Evolutionary conservation across 2,113 vertebrate genomes (phyloP).

Genomic region (Oceanodroma tethys): DNA sequence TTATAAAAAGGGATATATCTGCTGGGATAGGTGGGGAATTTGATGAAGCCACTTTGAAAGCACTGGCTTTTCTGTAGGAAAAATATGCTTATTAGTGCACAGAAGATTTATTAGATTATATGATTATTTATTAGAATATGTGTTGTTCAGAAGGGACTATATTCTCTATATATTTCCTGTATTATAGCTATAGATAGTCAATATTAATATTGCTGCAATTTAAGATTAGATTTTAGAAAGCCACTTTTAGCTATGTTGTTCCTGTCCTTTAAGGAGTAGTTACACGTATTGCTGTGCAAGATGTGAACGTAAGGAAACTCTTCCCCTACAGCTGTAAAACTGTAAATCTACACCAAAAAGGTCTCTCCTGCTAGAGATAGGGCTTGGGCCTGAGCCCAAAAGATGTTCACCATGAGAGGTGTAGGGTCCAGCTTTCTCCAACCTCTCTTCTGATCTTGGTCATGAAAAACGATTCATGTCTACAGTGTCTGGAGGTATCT

Average conservation of each 20-base stretch:
- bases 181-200: not conserved
- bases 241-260: not conserved
- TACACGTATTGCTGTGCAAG: not conserved
- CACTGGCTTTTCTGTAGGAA: not conserved
- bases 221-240: not conserved
- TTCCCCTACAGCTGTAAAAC: not conserved
- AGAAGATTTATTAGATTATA: not conserved
- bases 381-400: not conserved
- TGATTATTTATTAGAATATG: constrained; percentile 40
- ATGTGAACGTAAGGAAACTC: not conserved
- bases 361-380: not conserved
- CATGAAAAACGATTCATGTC: not conserved
- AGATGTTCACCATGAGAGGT: not conserved
- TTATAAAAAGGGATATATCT: constrained; percentile 61
- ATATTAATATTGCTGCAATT: constrained; percentile 28
- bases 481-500: not conserved
- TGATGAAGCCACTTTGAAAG: constrained; percentile 27
- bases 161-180: not conserved
- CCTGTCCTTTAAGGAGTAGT: not conserved
- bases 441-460: not conserved
- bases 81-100: constrained; percentile 37
- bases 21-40: not conserved
- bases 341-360: not conserved
- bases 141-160: not conserved
- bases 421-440: not conserved